These are phyloP conservation scores for Euwallacea fornicatus DNA, from an alignment of 1,140 invertebrate genomes.

Conservation along the genomic window DNA sequence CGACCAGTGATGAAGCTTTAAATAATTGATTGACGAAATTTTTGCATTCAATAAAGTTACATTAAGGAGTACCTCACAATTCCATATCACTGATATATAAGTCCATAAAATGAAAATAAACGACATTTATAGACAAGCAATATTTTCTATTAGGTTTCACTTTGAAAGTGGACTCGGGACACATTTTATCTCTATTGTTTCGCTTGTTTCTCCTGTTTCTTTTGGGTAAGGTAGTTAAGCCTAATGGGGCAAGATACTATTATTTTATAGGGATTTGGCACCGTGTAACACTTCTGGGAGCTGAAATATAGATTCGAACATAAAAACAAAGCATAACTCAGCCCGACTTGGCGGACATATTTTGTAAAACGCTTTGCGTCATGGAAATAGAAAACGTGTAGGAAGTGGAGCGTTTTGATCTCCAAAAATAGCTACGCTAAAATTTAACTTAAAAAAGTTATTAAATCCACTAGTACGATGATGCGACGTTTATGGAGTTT, in stretches of 20 bases:
- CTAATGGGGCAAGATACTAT: slow-evolving; percentile 25
- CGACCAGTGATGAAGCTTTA: too few species aligned
- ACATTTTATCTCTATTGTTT: slow-evolving; percentile 19
- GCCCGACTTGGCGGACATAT: neutral
- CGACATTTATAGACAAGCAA: slow-evolving; percentile 23
- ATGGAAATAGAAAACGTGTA: slow-evolving; percentile 12
- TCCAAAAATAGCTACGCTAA: slow-evolving; percentile 6
- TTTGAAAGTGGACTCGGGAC: slow-evolving; percentile 9
- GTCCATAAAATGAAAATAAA: slow-evolving; percentile 17
- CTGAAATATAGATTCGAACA: slow-evolving; percentile 14
- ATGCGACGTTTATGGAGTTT: slow-evolving; percentile 4
- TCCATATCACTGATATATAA: neutral
- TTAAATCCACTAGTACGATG: neutral
- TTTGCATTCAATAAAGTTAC: too few species aligned
- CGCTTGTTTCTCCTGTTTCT: slow-evolving; percentile 2
- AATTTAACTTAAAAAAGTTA: neutral
- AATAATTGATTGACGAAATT: too few species aligned
- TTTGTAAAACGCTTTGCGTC: slow-evolving; percentile 8
- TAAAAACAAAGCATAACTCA: slow-evolving; percentile 8
- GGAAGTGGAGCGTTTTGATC: slow-evolving; percentile 1
- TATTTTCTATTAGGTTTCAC: slow-evolving; percentile 24
- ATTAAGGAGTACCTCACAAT: too few species aligned
- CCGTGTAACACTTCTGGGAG: neutral
- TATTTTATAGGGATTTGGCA: slow-evolving; percentile 24
- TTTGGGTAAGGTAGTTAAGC: slow-evolving; percentile 17